Percentiles rank a stretch among this genome's conserved stretches.
These are phyloP conservation scores for Lineus longissimus DNA, from an alignment of 1,140 invertebrate species.

Conservation along the genomic window DNA sequence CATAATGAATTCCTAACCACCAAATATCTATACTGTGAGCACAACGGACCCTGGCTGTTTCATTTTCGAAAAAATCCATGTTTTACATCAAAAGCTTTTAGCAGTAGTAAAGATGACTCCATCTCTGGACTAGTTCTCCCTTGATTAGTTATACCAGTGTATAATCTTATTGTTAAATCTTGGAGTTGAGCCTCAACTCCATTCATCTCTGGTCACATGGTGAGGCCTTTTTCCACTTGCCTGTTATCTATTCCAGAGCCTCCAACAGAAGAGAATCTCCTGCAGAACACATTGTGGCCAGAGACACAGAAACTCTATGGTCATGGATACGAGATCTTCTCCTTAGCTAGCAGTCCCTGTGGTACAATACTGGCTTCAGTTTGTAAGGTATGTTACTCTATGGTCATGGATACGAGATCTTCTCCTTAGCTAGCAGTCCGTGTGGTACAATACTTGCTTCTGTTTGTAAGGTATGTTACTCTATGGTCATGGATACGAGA, in stretches of 20 bases:
- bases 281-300: slow-evolving; percentile 94
- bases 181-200: too few relatives aligned
- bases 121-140: too few relatives aligned
- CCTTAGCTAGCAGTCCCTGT: slow-evolving; percentile 69
- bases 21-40: too few relatives aligned
- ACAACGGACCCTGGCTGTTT: too few relatives aligned
- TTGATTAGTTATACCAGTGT: too few relatives aligned
- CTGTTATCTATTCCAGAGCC: slow-evolving; percentile 40
- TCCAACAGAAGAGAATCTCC: slow-evolving; percentile 71
- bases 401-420: slow-evolving; percentile 64
- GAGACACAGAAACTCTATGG: slow-evolving; percentile 92
- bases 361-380: slow-evolving; percentile 78
- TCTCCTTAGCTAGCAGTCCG: slow-evolving; percentile 55
- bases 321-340: slow-evolving; percentile 80
- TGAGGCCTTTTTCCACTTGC: neutral
- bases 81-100: too few relatives aligned
- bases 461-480: slow-evolving; percentile 73
- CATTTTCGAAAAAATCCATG: too few relatives aligned
- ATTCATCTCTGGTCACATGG: too few relatives aligned
- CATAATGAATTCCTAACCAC: too few relatives aligned
- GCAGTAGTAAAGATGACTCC: too few relatives aligned
- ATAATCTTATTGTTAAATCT: too few relatives aligned
- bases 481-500: slow-evolving; percentile 72
- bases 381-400: slow-evolving; percentile 82
- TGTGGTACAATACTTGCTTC: slow-evolving; percentile 67